These are phyloP conservation scores for Cryptotermes secundus DNA, from an alignment of 1,140 invertebrate genomes.

Conservation along the genomic window DNA sequence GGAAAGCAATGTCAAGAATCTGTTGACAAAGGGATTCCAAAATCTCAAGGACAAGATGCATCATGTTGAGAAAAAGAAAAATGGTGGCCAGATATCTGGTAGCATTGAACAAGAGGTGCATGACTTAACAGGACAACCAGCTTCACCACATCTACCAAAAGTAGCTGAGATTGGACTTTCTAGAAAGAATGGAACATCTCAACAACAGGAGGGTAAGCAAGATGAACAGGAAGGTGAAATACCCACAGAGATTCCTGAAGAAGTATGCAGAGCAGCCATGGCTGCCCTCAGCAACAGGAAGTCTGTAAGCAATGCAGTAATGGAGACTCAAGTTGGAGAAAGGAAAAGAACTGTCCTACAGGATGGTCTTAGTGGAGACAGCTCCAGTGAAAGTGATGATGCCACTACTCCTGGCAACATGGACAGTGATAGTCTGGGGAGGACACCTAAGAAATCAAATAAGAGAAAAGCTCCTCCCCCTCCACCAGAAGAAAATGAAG, in stretches of 20 bases:
- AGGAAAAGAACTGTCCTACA: conserved; percentile 33
- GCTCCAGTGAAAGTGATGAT: conserved; percentile 43
- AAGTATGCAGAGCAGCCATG: conserved; percentile 68
- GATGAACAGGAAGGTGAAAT: background rate
- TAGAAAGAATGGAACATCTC: conserved; percentile 6
- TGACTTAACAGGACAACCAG: background rate
- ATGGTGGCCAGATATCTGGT: background rate
- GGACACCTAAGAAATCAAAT: conserved; percentile 53
- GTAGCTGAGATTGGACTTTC: background rate
- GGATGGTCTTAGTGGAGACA: conserved; percentile 28
- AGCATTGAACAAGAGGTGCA: conserved; percentile 16
- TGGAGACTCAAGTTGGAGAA: conserved; percentile 27
- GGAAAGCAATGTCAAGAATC: conserved; percentile 31
- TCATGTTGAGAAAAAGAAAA: conserved; percentile 27
- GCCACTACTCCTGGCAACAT: background rate
- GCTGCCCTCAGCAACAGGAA: conserved; percentile 63
- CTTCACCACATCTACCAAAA: background rate
- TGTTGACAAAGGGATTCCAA: conserved; percentile 32
- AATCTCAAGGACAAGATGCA: conserved; percentile 33
- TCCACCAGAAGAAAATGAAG: conserved; percentile 46
- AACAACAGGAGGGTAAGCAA: background rate
- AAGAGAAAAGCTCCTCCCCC: conserved; percentile 71
- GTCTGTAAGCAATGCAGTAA: conserved; percentile 29
- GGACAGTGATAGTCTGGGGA: conserved; percentile 35
- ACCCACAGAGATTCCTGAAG: conserved; percentile 58